Evolutionary conservation across 2,797 vertebrate genomes (phyloP).

Genomic region (Apogon talboti): DNA sequence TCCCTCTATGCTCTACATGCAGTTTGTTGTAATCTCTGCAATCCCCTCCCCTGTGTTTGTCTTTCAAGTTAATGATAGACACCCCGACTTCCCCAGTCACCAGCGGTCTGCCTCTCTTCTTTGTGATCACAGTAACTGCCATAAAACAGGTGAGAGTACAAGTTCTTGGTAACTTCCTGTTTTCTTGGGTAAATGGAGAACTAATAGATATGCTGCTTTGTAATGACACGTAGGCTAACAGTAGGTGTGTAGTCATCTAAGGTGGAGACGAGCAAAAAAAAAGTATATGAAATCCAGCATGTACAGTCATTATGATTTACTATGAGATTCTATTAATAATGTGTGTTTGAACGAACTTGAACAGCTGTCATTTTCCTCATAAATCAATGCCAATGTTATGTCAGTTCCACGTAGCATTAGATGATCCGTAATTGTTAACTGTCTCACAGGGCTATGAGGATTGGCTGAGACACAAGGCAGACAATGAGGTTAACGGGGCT

Average conservation of each 20-base stretch:
- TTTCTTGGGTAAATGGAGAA: constrained; percentile 35
- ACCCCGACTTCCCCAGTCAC: constrained; percentile 98
- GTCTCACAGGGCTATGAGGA: constrained; percentile 93
- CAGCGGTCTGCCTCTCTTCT: constrained; percentile 98
- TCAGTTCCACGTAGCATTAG: background rate
- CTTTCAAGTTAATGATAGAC: constrained; percentile 96
- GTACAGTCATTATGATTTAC: background rate
- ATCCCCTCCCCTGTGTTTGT: constrained; percentile 26
- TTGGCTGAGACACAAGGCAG: constrained; percentile 97
- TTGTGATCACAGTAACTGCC: constrained; percentile 98
- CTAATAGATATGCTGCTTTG: background rate
- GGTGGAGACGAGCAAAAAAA: too few species aligned
- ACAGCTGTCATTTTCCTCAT: background rate
- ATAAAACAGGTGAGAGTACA: constrained; percentile 94
- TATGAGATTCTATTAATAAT: background rate
- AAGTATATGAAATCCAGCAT: background rate
- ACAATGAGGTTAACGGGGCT: constrained; percentile 98
- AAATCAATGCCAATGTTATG: background rate
- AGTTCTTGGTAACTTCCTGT: constrained; percentile 33
- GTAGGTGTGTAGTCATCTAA: background rate
- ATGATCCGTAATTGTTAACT: background rate
- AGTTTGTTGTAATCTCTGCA: constrained; percentile 3
- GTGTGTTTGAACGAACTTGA: background rate
- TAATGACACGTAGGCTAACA: background rate
- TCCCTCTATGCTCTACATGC: background rate